Percentiles rank a stretch among this genome's conserved stretches.
phyloP scores from a whole-genome alignment of 2,888 invertebrate genomes.

The Brachyptera putata region DNA sequence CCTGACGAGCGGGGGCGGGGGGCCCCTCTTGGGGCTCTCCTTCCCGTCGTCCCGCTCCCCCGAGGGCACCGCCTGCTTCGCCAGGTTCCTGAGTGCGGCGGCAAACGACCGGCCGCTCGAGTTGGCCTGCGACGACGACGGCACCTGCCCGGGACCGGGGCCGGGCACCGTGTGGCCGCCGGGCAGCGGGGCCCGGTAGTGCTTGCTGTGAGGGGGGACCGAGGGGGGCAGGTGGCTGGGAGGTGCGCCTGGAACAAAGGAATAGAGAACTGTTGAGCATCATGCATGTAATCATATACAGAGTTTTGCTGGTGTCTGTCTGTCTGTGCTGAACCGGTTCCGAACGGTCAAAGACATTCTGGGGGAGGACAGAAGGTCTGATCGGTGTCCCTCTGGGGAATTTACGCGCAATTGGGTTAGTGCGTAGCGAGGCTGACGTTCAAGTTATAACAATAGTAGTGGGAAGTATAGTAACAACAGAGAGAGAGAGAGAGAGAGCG shows the following conservation, averaged over 20 bases:
- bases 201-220: slow-evolving; percentile 26
- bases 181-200: slow-evolving; percentile 31
- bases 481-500: too few species aligned
- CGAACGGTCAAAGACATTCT: too few species aligned
- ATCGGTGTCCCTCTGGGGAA: too few species aligned
- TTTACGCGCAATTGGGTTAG: too few species aligned
- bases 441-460: too few species aligned
- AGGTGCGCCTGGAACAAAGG: slow-evolving; percentile 31
- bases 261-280: too few species aligned
- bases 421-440: too few species aligned
- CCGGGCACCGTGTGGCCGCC: slow-evolving; percentile 34
- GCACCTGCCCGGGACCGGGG: slow-evolving; percentile 27
- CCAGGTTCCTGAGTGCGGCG: slow-evolving; percentile 83
- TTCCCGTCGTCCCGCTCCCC: slow-evolving; percentile 35
- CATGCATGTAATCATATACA: too few species aligned
- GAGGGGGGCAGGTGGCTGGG: slow-evolving; percentile 25
- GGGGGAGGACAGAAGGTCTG: too few species aligned
- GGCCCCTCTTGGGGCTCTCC: slow-evolving; percentile 24
- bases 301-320: too few species aligned
- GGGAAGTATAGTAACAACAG: too few species aligned
- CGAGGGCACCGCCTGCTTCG: slow-evolving; percentile 83
- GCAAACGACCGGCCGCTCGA: slow-evolving; percentile 65
- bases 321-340: too few species aligned
- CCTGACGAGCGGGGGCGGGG: slow-evolving; percentile 38
- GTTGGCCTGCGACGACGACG: slow-evolving; percentile 19